Conservation (phyloP, 2,888 invertebrate genomes). For the Xestia ashworthii region DNA sequence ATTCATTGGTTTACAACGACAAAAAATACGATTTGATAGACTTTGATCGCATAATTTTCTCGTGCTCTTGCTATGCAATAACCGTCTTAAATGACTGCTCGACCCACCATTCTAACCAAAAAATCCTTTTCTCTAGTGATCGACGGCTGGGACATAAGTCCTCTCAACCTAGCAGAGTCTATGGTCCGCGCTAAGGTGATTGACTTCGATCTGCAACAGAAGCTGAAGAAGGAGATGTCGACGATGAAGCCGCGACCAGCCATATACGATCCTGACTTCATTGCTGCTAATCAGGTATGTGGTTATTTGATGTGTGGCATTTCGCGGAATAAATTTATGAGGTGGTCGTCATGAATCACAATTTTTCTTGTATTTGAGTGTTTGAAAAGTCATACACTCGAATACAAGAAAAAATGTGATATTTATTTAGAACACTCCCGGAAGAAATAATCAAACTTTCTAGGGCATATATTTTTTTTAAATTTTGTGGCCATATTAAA, state of each 20-base stretch:
- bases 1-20: no score
- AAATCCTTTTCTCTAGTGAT: conserved; percentile 86
- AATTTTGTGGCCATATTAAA: no score
- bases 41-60: not conserved
- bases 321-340: not conserved
- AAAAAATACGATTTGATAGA: no score
- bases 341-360: no score
- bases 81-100: not conserved
- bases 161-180: conserved; percentile 95
- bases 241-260: conserved; percentile 95
- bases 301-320: not conserved
- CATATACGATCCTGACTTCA: conserved; percentile 97
- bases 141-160: conserved; percentile 98
- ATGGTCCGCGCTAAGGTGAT: conserved; percentile 97
- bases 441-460: no score
- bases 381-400: no score
- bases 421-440: no score
- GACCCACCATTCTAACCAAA: not conserved
- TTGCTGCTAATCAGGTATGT: conserved; percentile 97
- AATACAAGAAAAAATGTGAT: no score
- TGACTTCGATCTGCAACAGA: conserved; percentile 95
- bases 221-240: conserved; percentile 93
- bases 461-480: no score
- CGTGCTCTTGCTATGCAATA: not conserved
- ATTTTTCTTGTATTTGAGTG: no score